These are phyloP conservation scores for Therioaphis trifolii DNA, from an alignment of 2,888 invertebrate species.

Conservation along the genomic window DNA sequence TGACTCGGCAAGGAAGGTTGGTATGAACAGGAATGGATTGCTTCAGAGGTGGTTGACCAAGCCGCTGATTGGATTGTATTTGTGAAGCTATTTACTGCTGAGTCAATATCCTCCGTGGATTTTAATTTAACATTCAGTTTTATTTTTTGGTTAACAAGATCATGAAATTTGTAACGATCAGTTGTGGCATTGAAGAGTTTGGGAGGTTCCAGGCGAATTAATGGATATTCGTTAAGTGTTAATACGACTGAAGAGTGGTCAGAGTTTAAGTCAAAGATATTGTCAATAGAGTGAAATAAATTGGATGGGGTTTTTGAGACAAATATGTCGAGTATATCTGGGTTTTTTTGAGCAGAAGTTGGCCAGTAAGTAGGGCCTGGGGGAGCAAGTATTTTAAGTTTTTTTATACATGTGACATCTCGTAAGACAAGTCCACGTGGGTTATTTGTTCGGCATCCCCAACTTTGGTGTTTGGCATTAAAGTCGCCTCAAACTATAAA, in stretches of 20 bases:
- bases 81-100: background rate
- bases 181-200: background rate
- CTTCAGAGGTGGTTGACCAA: no score
- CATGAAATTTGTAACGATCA: slow-evolving; percentile 20
- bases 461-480: no score
- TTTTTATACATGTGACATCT: background rate
- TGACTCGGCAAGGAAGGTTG: background rate
- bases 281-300: background rate
- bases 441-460: no score
- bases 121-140: slow-evolving; percentile 1
- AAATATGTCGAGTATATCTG: background rate
- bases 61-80: background rate
- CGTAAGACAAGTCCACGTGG: background rate
- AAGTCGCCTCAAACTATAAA: no score
- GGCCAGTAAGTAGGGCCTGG: slow-evolving; percentile 8
- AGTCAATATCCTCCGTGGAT: background rate
- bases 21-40: no score
- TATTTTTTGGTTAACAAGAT: background rate
- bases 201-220: background rate
- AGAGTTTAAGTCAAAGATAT: background rate
- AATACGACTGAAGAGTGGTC: background rate
- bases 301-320: background rate
- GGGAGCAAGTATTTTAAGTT: background rate
- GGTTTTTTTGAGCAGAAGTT: background rate
- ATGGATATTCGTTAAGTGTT: background rate